Conservation (phyloP, 2,888 invertebrate genomes). For the Parasteatoda lunata region DNA sequence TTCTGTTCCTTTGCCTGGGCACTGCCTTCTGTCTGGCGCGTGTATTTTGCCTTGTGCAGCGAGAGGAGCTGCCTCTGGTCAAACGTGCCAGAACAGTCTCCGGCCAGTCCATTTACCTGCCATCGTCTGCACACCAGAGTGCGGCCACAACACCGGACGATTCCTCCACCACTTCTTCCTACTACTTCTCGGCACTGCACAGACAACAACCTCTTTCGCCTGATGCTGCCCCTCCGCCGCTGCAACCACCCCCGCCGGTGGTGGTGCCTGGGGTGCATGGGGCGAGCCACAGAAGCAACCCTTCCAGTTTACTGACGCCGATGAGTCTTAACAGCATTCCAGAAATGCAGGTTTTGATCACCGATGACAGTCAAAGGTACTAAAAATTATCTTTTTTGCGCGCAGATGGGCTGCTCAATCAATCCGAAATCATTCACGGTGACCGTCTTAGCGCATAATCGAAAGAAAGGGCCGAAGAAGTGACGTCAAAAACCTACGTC, state of each 20-base stretch:
- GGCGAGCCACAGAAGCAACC: conserved; percentile 58
- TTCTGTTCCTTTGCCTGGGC: conserved; percentile 68
- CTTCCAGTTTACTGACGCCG: conserved; percentile 64
- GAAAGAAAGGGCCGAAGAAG: neutral
- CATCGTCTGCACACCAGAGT: conserved; percentile 36
- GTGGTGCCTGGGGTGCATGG: conserved; percentile 67
- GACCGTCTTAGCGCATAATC: neutral
- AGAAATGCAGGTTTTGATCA: conserved; percentile 68
- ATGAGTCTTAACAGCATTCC: conserved; percentile 69
- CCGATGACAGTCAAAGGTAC: conserved; percentile 69
- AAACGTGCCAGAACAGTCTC: conserved; percentile 54
- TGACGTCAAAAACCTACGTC: neutral
- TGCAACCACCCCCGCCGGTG: conserved; percentile 55
- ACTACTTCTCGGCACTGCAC: conserved; percentile 60
- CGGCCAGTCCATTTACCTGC: conserved; percentile 62
- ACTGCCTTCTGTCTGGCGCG: conserved; percentile 61
- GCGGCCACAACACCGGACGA: conserved; percentile 66
- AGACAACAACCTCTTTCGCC: conserved; percentile 41
- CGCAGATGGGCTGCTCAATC: conserved; percentile 4
- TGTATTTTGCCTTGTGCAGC: conserved; percentile 60
- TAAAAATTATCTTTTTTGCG: conserved; percentile 22
- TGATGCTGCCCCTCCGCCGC: conserved; percentile 46
- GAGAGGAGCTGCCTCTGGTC: conserved; percentile 57
- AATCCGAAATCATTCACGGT: neutral
- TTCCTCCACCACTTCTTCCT: conserved; percentile 61